Evolutionary conservation across 2,797 vertebrate genomes (phyloP).

Genomic region (Cossypha niveicapilla): DNA sequence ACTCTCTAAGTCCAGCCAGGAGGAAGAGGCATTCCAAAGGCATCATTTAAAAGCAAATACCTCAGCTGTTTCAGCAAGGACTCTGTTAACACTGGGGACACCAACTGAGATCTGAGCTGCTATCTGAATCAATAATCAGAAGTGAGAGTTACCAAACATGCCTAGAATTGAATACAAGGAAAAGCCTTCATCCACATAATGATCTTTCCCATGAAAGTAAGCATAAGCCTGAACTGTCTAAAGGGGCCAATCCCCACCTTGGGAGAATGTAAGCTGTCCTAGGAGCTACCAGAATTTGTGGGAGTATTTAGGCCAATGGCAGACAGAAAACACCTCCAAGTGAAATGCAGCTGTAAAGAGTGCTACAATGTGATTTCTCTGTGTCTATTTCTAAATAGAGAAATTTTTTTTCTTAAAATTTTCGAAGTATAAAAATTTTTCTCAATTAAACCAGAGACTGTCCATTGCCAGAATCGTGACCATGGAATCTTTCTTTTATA

Average conservation of each 20-base stretch:
- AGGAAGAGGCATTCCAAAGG: neutral
- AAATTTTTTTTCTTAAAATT: neutral
- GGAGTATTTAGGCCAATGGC: neutral
- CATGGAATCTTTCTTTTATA: neutral
- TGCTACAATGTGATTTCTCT: neutral
- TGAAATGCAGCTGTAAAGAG: neutral
- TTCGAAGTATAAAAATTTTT: neutral
- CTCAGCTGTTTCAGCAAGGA: neutral
- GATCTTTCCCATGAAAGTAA: neutral
- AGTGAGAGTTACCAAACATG: neutral
- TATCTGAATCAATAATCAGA: neutral
- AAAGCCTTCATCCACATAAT: neutral
- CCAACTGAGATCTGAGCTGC: neutral
- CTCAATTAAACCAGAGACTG: neutral
- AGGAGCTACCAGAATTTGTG: neutral
- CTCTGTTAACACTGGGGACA: neutral
- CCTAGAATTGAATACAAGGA: neutral
- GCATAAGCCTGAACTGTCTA: neutral
- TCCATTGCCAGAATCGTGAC: neutral
- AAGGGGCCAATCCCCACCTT: neutral
- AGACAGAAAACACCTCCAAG: neutral
- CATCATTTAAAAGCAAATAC: neutral
- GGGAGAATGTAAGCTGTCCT: fast-evolving
- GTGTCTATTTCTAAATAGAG: neutral
- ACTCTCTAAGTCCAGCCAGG: neutral